Evolutionary conservation across 92 coral and sea anemone genomes (phyloP).

Genomic region (Desmophyllum pertusum): DNA sequence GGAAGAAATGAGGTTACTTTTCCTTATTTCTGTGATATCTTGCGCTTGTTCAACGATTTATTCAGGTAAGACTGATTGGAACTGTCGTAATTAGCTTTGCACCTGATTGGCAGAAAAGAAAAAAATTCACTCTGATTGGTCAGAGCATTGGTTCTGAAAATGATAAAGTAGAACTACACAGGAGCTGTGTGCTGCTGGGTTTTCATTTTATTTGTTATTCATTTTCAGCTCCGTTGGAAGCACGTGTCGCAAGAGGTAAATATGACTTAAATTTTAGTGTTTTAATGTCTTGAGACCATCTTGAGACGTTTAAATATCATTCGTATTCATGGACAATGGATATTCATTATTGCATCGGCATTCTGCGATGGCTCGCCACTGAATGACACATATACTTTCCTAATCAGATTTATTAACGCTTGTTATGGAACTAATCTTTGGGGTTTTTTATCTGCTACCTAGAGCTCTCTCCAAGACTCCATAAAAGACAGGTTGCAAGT

Average conservation of each 20-base stretch:
- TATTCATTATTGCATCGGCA: neutral
- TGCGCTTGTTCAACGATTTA: neutral
- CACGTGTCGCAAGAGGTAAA: constrained; percentile 26
- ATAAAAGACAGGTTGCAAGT: constrained; percentile 25
- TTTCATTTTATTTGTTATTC: neutral
- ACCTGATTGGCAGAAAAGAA: too few species aligned
- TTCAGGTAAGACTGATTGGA: constrained; percentile 25
- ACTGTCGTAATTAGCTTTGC: neutral
- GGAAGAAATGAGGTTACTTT: constrained; percentile 21
- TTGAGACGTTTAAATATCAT: neutral
- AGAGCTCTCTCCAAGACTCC: constrained; percentile 7
- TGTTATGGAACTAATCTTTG: neutral
- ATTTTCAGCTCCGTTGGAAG: constrained; percentile 39
- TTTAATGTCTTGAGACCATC: neutral
- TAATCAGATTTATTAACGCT: neutral
- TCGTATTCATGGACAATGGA: too few species aligned
- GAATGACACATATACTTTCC: neutral
- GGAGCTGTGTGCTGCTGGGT: neutral
- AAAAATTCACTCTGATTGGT: too few species aligned
- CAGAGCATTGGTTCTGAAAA: neutral
- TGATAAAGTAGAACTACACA: neutral
- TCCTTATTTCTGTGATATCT: constrained; percentile 4
- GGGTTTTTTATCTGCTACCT: neutral
- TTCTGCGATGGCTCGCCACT: neutral
- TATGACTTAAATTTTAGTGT: neutral